These are phyloP conservation scores for Siderastrea radians DNA, from an alignment of 92 coral and sea anemone genomes.

Conservation along the genomic window DNA sequence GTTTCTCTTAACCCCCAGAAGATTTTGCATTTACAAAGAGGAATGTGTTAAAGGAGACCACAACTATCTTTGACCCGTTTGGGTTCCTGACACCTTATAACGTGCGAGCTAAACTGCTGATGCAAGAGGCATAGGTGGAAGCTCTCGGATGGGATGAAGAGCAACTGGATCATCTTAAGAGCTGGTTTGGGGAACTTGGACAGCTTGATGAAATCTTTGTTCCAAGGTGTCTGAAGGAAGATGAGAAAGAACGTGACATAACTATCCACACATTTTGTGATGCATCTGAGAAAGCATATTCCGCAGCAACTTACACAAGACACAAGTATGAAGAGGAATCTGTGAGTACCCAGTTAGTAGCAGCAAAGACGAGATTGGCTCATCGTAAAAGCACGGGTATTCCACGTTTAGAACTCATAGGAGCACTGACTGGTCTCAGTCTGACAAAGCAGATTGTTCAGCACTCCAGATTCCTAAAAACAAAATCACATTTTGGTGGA, in stretches of 20 bases:
- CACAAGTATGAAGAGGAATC: slow-evolving; percentile 28
- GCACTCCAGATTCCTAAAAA: slow-evolving; percentile 59
- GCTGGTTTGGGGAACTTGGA: slow-evolving; percentile 31
- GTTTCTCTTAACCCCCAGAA: slow-evolving; percentile 48
- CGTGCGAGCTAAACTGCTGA: slow-evolving; percentile 32
- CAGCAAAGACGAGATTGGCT: slow-evolving; percentile 24
- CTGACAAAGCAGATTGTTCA: slow-evolving; percentile 57
- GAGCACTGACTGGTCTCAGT: slow-evolving; percentile 69
- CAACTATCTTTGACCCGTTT: slow-evolving; percentile 54
- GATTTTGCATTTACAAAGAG: slow-evolving; percentile 62
- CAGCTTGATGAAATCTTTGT: slow-evolving; percentile 31
- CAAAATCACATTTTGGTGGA: slow-evolving; percentile 68
- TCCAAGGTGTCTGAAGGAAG: slow-evolving; percentile 38
- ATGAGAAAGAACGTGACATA: neutral
- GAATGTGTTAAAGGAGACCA: slow-evolving; percentile 57
- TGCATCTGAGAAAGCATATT: slow-evolving; percentile 54
- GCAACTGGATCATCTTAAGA: slow-evolving; percentile 17
- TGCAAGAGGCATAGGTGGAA: slow-evolving; percentile 43
- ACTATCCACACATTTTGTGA: slow-evolving; percentile 37
- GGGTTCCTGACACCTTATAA: slow-evolving; percentile 47
- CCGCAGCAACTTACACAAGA: slow-evolving; percentile 36
- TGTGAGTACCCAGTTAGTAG: neutral
- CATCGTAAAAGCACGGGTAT: slow-evolving; percentile 14
- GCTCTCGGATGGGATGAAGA: slow-evolving; percentile 41
- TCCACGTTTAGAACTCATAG: slow-evolving; percentile 67